A percentile compares a stretch with the other conserved stretches of the same genome.
These are phyloP conservation scores for Tonatia bakeri DNA, from an alignment of 2,113 vertebrate genomes.

Conservation along the genomic window DNA sequence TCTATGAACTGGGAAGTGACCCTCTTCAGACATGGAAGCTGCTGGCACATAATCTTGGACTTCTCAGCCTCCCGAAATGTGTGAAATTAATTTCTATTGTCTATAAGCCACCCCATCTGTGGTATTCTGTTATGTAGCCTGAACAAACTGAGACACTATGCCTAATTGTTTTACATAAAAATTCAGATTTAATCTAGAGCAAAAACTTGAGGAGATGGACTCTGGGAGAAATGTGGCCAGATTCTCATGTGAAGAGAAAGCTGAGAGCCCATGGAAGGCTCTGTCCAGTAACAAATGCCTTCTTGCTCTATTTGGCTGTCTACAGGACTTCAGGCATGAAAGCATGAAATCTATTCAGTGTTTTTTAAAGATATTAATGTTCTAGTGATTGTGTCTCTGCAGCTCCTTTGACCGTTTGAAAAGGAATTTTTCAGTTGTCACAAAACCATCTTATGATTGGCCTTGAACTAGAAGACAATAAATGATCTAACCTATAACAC, in stretches of 20 bases:
- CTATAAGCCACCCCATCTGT: too few relatives aligned
- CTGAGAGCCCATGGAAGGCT: background rate
- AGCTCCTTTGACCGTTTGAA: background rate
- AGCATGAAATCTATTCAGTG: background rate
- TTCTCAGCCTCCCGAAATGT: too few relatives aligned
- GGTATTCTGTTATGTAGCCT: too few relatives aligned
- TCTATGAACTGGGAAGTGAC: background rate
- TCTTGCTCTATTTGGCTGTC: background rate
- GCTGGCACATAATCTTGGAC: background rate
- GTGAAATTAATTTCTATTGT: too few relatives aligned
- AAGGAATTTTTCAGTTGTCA: background rate
- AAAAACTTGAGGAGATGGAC: background rate
- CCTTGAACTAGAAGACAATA: background rate
- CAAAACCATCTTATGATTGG: background rate
- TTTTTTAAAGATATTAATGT: background rate
- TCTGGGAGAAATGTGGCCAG: background rate
- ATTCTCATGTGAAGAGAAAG: background rate
- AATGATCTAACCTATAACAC: background rate
- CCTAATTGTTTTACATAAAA: background rate
- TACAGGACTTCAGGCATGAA: background rate
- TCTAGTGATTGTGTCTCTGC: background rate
- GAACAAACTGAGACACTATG: background rate
- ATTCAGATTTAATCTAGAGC: background rate
- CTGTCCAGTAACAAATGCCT: background rate
- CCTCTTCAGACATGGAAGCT: background rate